These are phyloP conservation scores for Choloepus hoffmanni DNA, from an alignment of 2,113 vertebrate genomes.

Conservation along the genomic window DNA sequence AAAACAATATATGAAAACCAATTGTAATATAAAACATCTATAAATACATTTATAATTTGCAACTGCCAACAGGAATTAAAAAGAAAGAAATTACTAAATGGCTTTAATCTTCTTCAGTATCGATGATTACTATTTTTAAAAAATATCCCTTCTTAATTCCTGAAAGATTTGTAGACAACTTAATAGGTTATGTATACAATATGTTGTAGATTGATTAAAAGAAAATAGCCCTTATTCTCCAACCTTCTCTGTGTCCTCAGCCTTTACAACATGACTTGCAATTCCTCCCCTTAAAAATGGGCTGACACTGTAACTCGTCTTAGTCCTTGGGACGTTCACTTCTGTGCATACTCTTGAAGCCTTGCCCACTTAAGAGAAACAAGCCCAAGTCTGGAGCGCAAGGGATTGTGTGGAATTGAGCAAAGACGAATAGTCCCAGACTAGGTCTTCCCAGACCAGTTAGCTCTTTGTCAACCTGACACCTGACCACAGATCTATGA, in stretches of 20 bases:
- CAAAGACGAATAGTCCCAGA: neutral
- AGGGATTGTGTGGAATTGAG: rapidly evolving
- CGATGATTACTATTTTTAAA: neutral
- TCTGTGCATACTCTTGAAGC: neutral
- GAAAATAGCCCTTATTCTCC: neutral
- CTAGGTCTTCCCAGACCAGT: neutral
- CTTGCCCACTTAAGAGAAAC: neutral
- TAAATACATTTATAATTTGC: neutral
- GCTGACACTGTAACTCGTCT: neutral
- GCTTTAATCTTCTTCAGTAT: neutral
- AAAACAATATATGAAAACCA: neutral
- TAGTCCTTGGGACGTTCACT: neutral
- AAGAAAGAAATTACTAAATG: neutral
- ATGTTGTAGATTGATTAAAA: neutral
- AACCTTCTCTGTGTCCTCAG: rapidly evolving
- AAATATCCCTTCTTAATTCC: neutral
- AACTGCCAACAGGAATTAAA: neutral
- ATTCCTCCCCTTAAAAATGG: neutral
- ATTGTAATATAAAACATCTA: neutral
- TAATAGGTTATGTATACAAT: neutral
- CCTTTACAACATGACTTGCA: neutral
- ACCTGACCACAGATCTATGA: neutral
- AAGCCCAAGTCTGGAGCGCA: rapidly evolving
- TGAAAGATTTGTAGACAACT: neutral
- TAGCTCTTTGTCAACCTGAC: neutral